Evolutionary conservation across 1,140 invertebrate species (phyloP).

Genomic region (Drosophila tristis): DNA sequence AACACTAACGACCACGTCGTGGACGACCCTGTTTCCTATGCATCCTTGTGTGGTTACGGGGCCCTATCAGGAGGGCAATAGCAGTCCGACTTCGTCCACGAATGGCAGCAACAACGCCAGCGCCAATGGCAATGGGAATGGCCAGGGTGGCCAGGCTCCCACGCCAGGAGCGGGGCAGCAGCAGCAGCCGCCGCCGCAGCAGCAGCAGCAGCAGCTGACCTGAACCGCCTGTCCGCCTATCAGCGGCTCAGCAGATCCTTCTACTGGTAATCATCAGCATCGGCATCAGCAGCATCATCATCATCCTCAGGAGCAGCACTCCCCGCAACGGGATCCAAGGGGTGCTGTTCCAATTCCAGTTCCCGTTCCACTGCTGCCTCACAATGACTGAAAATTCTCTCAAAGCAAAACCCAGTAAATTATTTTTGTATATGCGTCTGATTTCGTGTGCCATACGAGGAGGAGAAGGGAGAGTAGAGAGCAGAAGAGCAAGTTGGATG

Average conservation of each 20-base stretch:
- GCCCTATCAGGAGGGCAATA: constrained; percentile 89
- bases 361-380: no score
- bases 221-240: constrained; percentile 26
- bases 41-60: constrained; percentile 92
- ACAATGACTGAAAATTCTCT: constrained; percentile 66
- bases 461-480: constrained; percentile 8
- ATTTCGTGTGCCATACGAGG: constrained; percentile 73
- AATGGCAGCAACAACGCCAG: constrained; percentile 48
- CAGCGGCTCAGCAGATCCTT: constrained; percentile 32
- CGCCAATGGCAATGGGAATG: neutral
- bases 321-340: neutral
- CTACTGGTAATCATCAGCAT: constrained; percentile 36
- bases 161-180: constrained; percentile 23
- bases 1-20: constrained; percentile 91
- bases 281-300: neutral
- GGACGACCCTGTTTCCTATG: constrained; percentile 94
- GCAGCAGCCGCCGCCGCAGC: constrained; percentile 41
- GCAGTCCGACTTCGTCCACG: constrained; percentile 83
- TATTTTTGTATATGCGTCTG: constrained; percentile 78
- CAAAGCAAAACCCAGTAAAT: constrained; percentile 37
- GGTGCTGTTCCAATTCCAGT: constrained; percentile 1
- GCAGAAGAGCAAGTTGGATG: constrained; percentile 11
- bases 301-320: neutral
- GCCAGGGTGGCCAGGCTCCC: no score
- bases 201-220: constrained; percentile 25